phyloP scores from a whole-genome alignment of 2,888 invertebrate genomes.

The Meteorus colon region DNA sequence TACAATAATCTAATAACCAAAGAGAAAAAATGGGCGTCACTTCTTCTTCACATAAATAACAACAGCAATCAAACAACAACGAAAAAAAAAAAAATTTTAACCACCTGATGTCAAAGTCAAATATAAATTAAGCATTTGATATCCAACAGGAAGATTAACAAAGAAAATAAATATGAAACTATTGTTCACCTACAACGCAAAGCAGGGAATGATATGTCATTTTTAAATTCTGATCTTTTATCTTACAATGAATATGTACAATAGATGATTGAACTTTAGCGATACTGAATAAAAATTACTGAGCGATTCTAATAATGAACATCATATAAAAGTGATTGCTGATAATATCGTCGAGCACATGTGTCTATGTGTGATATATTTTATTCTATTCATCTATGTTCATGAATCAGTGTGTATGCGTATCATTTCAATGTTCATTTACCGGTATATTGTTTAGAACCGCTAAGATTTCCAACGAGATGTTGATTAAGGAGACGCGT shows the following conservation, averaged over 20 bases:
- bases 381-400: conserved; percentile 8
- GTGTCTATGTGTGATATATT: conserved; percentile 5
- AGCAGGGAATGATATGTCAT: conserved; percentile 46
- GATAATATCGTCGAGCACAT: conserved; percentile 33
- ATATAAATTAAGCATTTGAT: not conserved
- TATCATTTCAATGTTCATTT: conserved; percentile 60
- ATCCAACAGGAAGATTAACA: conserved; percentile 35
- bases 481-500: conserved; percentile 84
- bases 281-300: conserved; percentile 39
- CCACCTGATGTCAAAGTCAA: not conserved
- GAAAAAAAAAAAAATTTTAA: not conserved
- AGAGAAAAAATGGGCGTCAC: too few relatives aligned
- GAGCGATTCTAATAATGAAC: conserved; percentile 27
- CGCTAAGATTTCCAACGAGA: conserved; percentile 78
- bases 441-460: conserved; percentile 73
- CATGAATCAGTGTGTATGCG: not conserved
- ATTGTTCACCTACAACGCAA: conserved; percentile 41
- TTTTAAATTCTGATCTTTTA: conserved; percentile 26
- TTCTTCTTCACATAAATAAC: too few relatives aligned
- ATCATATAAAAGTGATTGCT: conserved; percentile 26
- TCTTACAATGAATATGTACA: conserved; percentile 42
- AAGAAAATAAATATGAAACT: conserved; percentile 35
- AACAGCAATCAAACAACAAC: too few relatives aligned
- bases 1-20: too few relatives aligned
- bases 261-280: conserved; percentile 21